Evolutionary conservation across 1,140 invertebrate species (phyloP), one percentile per base, ranked within the genome.

Genomic region (Chironomus striatipennis): DNA sequence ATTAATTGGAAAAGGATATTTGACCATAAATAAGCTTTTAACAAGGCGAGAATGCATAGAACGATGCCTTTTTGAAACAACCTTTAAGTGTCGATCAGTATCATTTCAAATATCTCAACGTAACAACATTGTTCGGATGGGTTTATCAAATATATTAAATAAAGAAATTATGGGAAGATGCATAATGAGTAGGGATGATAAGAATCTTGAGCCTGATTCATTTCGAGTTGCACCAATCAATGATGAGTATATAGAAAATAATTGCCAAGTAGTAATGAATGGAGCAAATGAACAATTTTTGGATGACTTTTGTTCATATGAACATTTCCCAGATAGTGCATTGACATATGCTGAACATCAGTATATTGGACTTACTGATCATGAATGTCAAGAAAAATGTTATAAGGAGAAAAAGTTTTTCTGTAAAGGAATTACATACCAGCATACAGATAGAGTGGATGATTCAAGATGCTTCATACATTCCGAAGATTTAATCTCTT

Each of bases 231-330:
- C 87, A 7, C 87, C 86, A 75, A 86, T 85, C 75, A 85, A 87
- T 74, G 87, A 87, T 42, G 85, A 88, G 76, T 90, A 90, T 76
- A 85, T 89, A 74, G 88, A 89, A 78, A 88, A 88, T 80, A 87
- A 88, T 77, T 89, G 88, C 77, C 77, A 83, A 12, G 83, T 80
- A 34, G 77, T 79, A 42, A 70, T 77, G 17, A 76, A 79, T 7
- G 79, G 81, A 74, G 80, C 75, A 42, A 80, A 81, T 77, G 79
- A 77, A 73, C 65, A 70, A 21, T 70, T 70, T 70, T 21, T 70
- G 7, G 65, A 70, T 70, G 65, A 70, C 18, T 21, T 70, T 70
- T 82, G 81, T 75, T 80, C 80, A 57, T 82, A 81, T 67, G 81
- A 82, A 75, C 74, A 81, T 67, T 82, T 81, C 73, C 78, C 79